Conservation (phyloP, 2,888 invertebrate species). For the Atherix ibis region DNA sequence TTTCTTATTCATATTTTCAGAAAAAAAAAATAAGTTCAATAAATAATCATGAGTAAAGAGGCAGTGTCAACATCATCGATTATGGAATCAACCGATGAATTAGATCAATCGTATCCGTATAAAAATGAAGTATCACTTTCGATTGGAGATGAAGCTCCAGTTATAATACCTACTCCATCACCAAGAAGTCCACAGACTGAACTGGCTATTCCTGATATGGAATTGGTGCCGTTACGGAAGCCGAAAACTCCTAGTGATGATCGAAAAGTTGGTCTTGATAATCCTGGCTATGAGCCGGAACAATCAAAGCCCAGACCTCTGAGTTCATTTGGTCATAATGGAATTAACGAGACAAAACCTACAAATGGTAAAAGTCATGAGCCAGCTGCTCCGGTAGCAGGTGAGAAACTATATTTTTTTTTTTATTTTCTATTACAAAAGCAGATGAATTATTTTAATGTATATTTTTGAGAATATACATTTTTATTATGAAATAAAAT, state of each 20-base stretch:
- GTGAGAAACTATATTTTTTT: conserved; percentile 4
- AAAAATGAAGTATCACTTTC: conserved; percentile 15
- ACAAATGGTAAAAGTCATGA: conserved; percentile 11
- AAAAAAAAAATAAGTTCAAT: too few relatives aligned
- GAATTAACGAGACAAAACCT: conserved; percentile 10
- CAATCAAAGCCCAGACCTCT: conserved; percentile 11
- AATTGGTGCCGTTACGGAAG: conserved; percentile 10
- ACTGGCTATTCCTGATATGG: conserved; percentile 5
- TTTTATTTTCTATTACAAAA: too few relatives aligned
- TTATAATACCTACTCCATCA: conserved; percentile 15
- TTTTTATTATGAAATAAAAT: too few relatives aligned
- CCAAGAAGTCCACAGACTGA: conserved; percentile 11
- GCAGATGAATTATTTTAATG: too few relatives aligned
- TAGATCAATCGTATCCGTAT: conserved; percentile 12
- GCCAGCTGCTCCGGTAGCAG: conserved; percentile 9
- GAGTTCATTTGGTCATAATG: conserved; percentile 14
- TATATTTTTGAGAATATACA: too few relatives aligned
- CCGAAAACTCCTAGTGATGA: conserved; percentile 10
- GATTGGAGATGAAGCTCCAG: conserved; percentile 13
- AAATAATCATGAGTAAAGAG: too few relatives aligned
- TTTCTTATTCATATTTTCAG: too few relatives aligned
- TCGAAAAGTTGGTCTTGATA: conserved; percentile 13
- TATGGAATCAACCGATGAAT: conserved; percentile 8
- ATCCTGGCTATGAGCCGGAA: conserved; percentile 13
- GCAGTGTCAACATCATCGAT: too few relatives aligned